phyloP scores from a whole-genome alignment of 2,888 invertebrate species.

The Maniola hyperantus region DNA sequence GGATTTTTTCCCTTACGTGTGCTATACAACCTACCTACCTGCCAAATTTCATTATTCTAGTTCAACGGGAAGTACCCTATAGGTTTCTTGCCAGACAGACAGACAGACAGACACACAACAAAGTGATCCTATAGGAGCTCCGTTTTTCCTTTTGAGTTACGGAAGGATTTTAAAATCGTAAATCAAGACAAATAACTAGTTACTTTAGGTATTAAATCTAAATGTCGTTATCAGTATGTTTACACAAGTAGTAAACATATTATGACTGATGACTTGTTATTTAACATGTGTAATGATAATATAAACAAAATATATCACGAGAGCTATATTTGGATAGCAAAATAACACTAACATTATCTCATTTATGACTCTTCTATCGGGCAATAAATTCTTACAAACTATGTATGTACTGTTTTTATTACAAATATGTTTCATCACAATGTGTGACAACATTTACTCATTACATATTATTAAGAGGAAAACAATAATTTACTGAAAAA shows the following conservation, averaged over 20 bases:
- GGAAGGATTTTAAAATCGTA: slow-evolving; percentile 26
- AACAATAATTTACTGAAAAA: neutral
- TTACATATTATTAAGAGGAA: neutral
- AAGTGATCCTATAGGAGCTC: too few species aligned
- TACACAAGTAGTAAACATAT: slow-evolving; percentile 19
- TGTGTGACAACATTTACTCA: neutral
- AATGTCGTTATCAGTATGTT: slow-evolving; percentile 22
- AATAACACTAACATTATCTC: slow-evolving; percentile 10
- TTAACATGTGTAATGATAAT: slow-evolving; percentile 16
- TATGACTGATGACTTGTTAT: slow-evolving; percentile 23
- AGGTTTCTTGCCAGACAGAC: too few species aligned
- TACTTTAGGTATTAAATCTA: slow-evolving; percentile 21
- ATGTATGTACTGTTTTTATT: neutral
- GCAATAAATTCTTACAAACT: neutral
- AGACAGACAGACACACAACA: too few species aligned
- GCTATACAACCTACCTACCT: too few species aligned
- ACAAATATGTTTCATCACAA: neutral
- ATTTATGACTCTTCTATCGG: neutral
- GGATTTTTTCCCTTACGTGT: too few species aligned
- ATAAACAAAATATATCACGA: neutral
- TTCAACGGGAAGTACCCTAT: too few species aligned
- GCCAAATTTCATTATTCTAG: too few species aligned
- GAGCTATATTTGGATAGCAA: slow-evolving; percentile 7
- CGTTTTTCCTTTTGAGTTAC: too few species aligned
- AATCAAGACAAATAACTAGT: too few species aligned